These are phyloP conservation scores for Prionchulus punctatus DNA, from an alignment of 2,888 invertebrate genomes.

Conservation along the genomic window DNA sequence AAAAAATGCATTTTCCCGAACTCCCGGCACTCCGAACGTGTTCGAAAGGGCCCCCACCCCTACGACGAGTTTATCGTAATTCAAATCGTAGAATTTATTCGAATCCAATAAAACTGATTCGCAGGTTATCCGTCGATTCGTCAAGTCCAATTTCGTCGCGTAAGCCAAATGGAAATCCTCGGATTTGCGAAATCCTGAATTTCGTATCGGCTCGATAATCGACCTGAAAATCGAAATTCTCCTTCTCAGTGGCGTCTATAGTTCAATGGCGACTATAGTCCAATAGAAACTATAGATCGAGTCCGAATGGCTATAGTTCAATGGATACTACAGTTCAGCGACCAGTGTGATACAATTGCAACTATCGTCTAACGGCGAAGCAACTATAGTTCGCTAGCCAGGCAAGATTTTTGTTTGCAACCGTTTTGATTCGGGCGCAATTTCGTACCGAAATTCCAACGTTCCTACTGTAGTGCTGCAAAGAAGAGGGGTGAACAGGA, in stretches of 20 bases:
- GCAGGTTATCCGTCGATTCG: conserved; percentile 22
- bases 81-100: conserved; percentile 23
- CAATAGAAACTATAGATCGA: too few species aligned
- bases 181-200: conserved; percentile 31
- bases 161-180: conserved; percentile 33
- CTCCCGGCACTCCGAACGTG: conserved; percentile 37
- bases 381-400: too few species aligned
- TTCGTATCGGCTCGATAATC: conserved; percentile 36
- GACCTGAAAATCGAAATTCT: too few species aligned
- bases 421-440: too few species aligned
- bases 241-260: too few species aligned
- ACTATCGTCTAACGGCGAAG: too few species aligned
- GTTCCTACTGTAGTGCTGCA: conserved; percentile 38
- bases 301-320: too few species aligned
- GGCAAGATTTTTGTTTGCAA: too few species aligned
- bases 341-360: too few species aligned
- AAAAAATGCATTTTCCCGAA: conserved; percentile 35
- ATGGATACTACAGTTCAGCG: too few species aligned
- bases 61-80: conserved; percentile 35
- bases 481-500: conserved; percentile 37
- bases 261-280: too few species aligned
- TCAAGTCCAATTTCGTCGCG: conserved; percentile 18
- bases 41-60: conserved; percentile 37
- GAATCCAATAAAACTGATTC: conserved; percentile 26
- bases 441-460: background rate